A percentile compares a stretch with the other conserved stretches of the same genome.
Evolutionary conservation across 1,140 invertebrate genomes (phyloP).

Genomic region (Lineus longissimus): DNA sequence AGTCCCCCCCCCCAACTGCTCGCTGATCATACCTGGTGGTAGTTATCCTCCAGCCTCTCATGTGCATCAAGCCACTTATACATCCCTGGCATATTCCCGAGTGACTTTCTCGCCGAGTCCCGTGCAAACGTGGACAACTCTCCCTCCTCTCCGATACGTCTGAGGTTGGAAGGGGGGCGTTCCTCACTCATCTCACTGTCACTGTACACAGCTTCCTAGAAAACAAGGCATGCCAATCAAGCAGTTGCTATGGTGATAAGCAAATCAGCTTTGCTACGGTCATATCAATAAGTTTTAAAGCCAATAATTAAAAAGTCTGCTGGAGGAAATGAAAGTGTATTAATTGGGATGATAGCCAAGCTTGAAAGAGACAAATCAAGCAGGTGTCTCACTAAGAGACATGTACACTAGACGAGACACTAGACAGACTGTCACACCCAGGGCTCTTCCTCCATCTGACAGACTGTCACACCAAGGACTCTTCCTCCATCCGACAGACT

Average conservation of each 20-base stretch:
- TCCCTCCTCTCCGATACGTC: conserved; percentile 25
- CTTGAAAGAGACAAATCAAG: too few species aligned
- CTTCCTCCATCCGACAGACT: too few species aligned
- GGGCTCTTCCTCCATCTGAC: too few species aligned
- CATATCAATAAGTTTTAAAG: too few species aligned
- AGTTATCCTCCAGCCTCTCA: conserved; percentile 58
- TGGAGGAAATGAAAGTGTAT: too few species aligned
- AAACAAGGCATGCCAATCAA: background rate
- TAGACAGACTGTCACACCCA: too few species aligned
- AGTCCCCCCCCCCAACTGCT: too few species aligned
- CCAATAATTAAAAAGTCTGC: too few species aligned
- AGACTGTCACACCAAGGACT: too few species aligned
- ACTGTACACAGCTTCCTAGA: background rate
- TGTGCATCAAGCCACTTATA: conserved; percentile 79
- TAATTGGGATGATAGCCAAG: too few species aligned
- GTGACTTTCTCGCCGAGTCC: conserved; percentile 74
- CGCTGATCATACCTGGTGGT: conserved; percentile 19
- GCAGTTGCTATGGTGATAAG: conserved; percentile 1
- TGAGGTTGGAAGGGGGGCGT: background rate
- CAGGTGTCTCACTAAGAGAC: too few species aligned
- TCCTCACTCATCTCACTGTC: background rate
- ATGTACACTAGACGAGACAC: too few species aligned
- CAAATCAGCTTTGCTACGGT: background rate
- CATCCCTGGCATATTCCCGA: conserved; percentile 62
- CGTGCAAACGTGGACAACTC: conserved; percentile 52